Evolutionary conservation across 2,113 vertebrate species (phyloP).

Genomic region (Siniperca chuatsi): DNA sequence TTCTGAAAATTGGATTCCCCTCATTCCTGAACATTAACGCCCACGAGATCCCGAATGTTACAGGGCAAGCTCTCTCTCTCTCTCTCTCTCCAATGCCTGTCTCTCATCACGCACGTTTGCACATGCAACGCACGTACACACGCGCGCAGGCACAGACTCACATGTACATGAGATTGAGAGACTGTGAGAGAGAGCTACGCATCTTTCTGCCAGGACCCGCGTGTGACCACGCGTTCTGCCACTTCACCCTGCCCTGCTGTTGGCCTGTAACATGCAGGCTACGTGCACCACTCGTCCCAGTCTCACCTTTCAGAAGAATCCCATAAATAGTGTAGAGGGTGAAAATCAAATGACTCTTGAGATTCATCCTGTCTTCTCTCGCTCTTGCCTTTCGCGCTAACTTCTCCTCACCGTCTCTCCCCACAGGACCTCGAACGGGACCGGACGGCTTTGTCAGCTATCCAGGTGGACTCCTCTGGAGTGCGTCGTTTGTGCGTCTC

Average conservation of each 20-base stretch:
- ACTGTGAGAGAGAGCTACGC: not conserved
- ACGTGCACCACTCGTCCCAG: slow-evolving; percentile 26
- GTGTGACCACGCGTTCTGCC: slow-evolving; percentile 49
- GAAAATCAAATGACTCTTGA: slow-evolving; percentile 79
- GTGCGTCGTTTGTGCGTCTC: slow-evolving; percentile 57
- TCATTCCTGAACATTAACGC: slow-evolving; percentile 42
- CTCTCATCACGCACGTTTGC: slow-evolving; percentile 35
- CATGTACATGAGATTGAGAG: slow-evolving; percentile 15
- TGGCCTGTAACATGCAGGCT: slow-evolving; percentile 36
- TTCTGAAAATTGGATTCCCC: slow-evolving; percentile 6
- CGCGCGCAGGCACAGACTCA: slow-evolving; percentile 18
- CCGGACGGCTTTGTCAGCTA: slow-evolving; percentile 63
- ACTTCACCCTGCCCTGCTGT: slow-evolving; percentile 37
- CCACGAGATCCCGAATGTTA: not conserved
- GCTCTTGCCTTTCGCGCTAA: slow-evolving; percentile 40
- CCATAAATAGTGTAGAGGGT: slow-evolving; percentile 81
- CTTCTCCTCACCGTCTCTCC: slow-evolving; percentile 60
- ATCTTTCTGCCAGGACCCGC: slow-evolving; percentile 32
- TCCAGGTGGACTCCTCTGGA: slow-evolving; percentile 69
- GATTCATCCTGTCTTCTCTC: slow-evolving; percentile 76
- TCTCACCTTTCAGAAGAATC: slow-evolving; percentile 82
- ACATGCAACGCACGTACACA: slow-evolving; percentile 37
- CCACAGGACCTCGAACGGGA: slow-evolving; percentile 61
- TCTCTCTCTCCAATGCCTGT: not conserved
- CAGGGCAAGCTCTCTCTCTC: slow-evolving; percentile 16